A percentile compares a stretch with the other conserved stretches of the same genome.
These are phyloP conservation scores for Drosophila lowei DNA, from an alignment of 1,140 invertebrate species.

Conservation along the genomic window DNA sequence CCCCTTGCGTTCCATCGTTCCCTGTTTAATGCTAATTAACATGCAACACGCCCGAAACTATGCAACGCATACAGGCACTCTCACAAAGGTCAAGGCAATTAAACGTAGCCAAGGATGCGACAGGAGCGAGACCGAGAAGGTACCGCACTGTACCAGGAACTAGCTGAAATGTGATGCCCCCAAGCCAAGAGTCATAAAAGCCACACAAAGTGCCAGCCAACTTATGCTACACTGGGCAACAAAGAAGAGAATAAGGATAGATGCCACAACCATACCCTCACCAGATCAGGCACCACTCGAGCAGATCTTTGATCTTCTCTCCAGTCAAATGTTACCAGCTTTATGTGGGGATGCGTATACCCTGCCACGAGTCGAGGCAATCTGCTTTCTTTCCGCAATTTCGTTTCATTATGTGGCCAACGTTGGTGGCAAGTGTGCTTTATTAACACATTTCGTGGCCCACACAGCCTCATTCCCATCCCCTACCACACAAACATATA, in stretches of 20 bases:
- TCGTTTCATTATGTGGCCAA: conserved; percentile 79
- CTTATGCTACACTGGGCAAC: conserved; percentile 38
- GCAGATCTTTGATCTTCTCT: conserved; percentile 1
- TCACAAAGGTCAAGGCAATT: conserved; percentile 75
- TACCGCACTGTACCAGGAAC: conserved; percentile 18
- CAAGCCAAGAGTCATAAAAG: conserved; percentile 62
- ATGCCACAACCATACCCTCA: background rate
- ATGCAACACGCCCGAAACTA: conserved; percentile 69
- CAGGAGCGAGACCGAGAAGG: conserved; percentile 12
- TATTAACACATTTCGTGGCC: conserved; percentile 77
- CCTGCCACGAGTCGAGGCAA: conserved; percentile 20
- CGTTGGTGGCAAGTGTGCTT: conserved; percentile 79
- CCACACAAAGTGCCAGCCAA: conserved; percentile 52
- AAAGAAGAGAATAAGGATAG: conserved; percentile 6
- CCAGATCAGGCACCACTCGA: conserved; percentile 1
- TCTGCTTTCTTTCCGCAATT: conserved; percentile 60
- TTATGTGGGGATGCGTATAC: background rate
- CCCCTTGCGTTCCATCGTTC: conserved; percentile 10
- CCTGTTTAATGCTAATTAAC: conserved; percentile 78
- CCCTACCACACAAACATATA: conserved; percentile 12
- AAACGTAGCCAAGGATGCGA: conserved; percentile 53
- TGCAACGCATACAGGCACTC: conserved; percentile 41
- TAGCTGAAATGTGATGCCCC: conserved; percentile 27
- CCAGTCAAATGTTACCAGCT: background rate
- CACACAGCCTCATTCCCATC: background rate